Base-by-base conservation (phyloP, 2,888 invertebrate species). In the Electrophaes corylata region DNA sequence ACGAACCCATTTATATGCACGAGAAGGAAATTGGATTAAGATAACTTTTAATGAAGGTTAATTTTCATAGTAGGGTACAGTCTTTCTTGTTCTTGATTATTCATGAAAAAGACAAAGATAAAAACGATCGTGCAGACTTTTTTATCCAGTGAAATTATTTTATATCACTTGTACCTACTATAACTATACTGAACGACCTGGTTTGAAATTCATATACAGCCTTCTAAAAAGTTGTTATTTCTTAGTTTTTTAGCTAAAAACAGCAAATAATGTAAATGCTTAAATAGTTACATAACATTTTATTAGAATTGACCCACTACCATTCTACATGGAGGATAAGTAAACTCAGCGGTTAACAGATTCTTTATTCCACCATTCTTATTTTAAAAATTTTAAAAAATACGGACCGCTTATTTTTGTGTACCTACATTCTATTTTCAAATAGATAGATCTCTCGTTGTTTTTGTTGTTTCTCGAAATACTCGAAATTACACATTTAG, bases 41-140 rank as follows among this genome's bases (percentile, higher is more conserved):
- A 78, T 73, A 79, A 83, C 71, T 80, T 81, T 76, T 81, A 80
- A 81, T 78, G 71, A 83, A 49, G 49, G 49, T 49, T 49, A 40
- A 49, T 49, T 49, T 49, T 46, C 20, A 40, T 40, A 31, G 10
- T 39, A 37, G n/a, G n/a, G n/a, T n/a, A n/a, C n/a, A 18, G 29
- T 39, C 26, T 6, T 49, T 49, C n/a, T 29, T 29, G 11, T 47
- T 39, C 39, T 67, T 74, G 71, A 79, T 75, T 78, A 83, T 83
- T 83, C 79, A 82, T 76, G 75, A 31, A 23, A 39, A 48, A 10
- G 31, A 29, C 12, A 26, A n/a, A 29, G n/a, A 31, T 39, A 23
- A 37, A 37, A 47, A 12, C 29, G 8, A 19, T 29, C 26, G 40
- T 31, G 48, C 19, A 12, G 18, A 29, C 6, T 31, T 29, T 40